phyloP scores from a whole-genome alignment of 2,797 vertebrate genomes.

The Apodemus agrarius region DNA sequence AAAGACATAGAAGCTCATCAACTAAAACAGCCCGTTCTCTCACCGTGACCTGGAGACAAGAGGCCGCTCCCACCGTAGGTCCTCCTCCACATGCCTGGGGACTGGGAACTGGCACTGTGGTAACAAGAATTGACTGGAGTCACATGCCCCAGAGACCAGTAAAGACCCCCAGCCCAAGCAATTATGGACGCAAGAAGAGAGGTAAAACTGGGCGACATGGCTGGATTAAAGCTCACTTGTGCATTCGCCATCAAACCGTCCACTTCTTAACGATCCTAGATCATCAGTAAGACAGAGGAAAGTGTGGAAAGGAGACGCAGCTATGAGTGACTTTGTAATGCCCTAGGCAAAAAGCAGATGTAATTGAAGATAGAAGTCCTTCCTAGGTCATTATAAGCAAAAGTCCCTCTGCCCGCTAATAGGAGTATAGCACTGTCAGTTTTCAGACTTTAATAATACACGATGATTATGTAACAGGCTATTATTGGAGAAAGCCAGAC shows the following conservation, averaged over 20 bases:
- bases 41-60: not conserved
- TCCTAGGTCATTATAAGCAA: constrained; percentile 29
- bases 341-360: not conserved
- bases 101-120: not conserved
- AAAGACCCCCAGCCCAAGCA: constrained; percentile 22
- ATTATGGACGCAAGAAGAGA: not conserved
- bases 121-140: constrained; percentile 7
- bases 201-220: not conserved
- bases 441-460: constrained; percentile 39
- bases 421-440: not conserved
- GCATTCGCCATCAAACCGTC: not conserved
- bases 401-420: not conserved
- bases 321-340: not conserved
- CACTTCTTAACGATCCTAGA: not conserved
- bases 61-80: not conserved
- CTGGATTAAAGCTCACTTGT: not conserved
- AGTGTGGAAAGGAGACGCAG: not conserved
- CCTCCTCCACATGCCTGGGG: not conserved
- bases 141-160: constrained; percentile 1
- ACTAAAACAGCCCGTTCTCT: not conserved
- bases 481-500: not conserved
- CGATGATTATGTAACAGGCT: constrained; percentile 26
- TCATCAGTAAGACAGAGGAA: constrained; percentile 41
- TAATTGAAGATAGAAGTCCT: not conserved
- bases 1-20: constrained; percentile 26